phyloP scores from a whole-genome alignment of 2,797 vertebrate species.

The Neoniphon sammara region DNA sequence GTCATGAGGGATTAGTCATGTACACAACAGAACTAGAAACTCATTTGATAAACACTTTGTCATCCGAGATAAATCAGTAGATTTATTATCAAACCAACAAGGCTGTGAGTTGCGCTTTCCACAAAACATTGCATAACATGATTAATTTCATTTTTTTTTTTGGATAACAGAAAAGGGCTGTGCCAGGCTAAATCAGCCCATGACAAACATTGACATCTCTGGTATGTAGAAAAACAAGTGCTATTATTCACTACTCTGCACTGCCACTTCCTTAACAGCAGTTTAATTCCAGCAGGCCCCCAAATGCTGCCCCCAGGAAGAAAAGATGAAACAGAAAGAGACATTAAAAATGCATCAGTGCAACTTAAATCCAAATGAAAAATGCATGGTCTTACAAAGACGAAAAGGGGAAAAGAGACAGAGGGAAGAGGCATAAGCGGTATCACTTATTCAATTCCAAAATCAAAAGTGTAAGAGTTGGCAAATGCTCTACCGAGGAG shows the following conservation, averaged over 20 bases:
- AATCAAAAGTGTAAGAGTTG: background rate
- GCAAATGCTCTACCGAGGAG: background rate
- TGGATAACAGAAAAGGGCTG: background rate
- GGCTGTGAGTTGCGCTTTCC: background rate
- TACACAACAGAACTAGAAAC: background rate
- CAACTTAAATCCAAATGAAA: slow-evolving; percentile 66
- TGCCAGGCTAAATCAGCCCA: background rate
- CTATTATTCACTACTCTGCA: background rate
- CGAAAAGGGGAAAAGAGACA: background rate
- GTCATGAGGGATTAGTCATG: slow-evolving; percentile 11
- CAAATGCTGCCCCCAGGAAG: slow-evolving; percentile 1
- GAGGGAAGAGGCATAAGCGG: background rate
- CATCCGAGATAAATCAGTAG: background rate
- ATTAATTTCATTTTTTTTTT: slow-evolving; percentile 5
- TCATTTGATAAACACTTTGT: background rate
- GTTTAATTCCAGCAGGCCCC: slow-evolving; percentile 27
- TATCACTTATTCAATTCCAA: background rate
- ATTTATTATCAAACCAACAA: background rate
- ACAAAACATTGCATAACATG: background rate
- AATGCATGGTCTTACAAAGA: slow-evolving; percentile 52
- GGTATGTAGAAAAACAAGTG: background rate
- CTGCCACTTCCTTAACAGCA: slow-evolving; percentile 3
- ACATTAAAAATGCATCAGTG: slow-evolving; percentile 70
- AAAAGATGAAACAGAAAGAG: slow-evolving; percentile 32
- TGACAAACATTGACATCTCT: slow-evolving; percentile 1